A percentile compares a stretch with the other conserved stretches of the same genome.
Evolutionary conservation across 1,140 invertebrate species (phyloP).

Genomic region (Physella acuta): DNA sequence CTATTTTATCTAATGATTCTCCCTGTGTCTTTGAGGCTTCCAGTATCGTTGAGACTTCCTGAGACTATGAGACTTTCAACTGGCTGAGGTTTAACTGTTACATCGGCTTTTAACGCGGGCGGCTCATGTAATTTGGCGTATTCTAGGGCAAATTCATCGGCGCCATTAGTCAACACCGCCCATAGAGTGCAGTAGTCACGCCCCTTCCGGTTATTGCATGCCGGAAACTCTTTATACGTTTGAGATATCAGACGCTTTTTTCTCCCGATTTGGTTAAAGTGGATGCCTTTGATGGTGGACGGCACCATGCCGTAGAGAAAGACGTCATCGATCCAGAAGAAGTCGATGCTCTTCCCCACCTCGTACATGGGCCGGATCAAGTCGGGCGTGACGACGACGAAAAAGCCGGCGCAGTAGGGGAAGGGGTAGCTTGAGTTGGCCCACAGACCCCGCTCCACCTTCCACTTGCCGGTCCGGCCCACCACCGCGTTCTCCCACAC

Average conservation of each 20-base stretch:
- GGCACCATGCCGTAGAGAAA: conserved; percentile 58
- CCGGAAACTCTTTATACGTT: neutral
- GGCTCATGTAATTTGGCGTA: too few relatives aligned
- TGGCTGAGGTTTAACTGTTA: too few relatives aligned
- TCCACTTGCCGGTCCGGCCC: conserved; percentile 22
- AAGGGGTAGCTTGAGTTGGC: conserved; percentile 28
- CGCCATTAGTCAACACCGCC: conserved; percentile 6
- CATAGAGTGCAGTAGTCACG: neutral
- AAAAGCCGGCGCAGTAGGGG: conserved; percentile 59
- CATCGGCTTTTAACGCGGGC: too few relatives aligned
- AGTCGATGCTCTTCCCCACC: conserved; percentile 42
- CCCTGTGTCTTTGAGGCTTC: too few relatives aligned
- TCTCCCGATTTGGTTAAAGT: neutral
- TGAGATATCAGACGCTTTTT: neutral
- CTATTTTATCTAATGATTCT: too few relatives aligned
- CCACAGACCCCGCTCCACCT: conserved; percentile 21
- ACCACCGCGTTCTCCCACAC: conserved; percentile 30
- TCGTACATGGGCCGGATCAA: conserved; percentile 52
- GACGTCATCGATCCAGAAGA: conserved; percentile 60
- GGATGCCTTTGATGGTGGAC: neutral
- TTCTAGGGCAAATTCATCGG: neutral
- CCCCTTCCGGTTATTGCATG: neutral
- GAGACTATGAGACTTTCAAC: too few relatives aligned
- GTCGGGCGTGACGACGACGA: conserved; percentile 54
- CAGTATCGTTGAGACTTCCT: too few relatives aligned